Evolutionary conservation across 1,140 invertebrate species (phyloP).

Genomic region (Stegodyphus mimosarum): DNA sequence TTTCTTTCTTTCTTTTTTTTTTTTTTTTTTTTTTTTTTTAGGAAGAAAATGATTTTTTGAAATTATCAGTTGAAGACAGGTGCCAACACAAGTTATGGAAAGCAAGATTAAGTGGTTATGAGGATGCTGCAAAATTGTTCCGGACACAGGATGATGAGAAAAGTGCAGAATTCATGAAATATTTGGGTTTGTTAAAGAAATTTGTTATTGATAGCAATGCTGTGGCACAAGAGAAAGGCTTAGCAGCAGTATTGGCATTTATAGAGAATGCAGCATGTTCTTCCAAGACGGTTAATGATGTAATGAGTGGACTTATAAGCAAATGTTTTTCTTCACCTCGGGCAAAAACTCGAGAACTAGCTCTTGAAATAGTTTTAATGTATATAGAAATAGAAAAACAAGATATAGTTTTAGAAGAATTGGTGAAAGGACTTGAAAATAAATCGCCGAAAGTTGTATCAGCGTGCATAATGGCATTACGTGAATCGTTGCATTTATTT

Average conservation of each 20-base stretch:
- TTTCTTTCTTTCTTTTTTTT: background rate
- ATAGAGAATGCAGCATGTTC: conserved; percentile 88
- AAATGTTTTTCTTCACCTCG: conserved; percentile 94
- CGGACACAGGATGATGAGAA: conserved; percentile 82
- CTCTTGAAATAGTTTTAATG: conserved; percentile 89
- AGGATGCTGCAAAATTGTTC: conserved; percentile 91
- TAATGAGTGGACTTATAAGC: conserved; percentile 86
- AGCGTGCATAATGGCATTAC: conserved; percentile 82
- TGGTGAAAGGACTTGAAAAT: conserved; percentile 89
- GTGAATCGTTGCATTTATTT: conserved; percentile 83
- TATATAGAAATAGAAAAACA: conserved; percentile 97
- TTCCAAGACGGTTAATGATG: conserved; percentile 82
- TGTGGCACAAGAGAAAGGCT: conserved; percentile 93
- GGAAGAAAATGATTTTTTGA: conserved; percentile 91
- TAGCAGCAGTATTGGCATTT: conserved; percentile 90
- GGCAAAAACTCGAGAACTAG: conserved; percentile 90
- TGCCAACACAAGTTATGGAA: conserved; percentile 89
- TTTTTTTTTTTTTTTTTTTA: conserved; percentile 64
- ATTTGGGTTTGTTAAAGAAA: conserved; percentile 91
- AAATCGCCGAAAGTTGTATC: conserved; percentile 96
- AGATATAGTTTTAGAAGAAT: conserved; percentile 86
- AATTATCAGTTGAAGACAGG: conserved; percentile 90
- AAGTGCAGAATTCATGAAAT: conserved; percentile 92
- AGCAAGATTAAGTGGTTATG: conserved; percentile 91
- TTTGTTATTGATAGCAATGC: conserved; percentile 96